A percentile compares a stretch with the other conserved stretches of the same genome.
Conservation (phyloP, 2,113 vertebrate species). For the Theristicus caerulescens region DNA sequence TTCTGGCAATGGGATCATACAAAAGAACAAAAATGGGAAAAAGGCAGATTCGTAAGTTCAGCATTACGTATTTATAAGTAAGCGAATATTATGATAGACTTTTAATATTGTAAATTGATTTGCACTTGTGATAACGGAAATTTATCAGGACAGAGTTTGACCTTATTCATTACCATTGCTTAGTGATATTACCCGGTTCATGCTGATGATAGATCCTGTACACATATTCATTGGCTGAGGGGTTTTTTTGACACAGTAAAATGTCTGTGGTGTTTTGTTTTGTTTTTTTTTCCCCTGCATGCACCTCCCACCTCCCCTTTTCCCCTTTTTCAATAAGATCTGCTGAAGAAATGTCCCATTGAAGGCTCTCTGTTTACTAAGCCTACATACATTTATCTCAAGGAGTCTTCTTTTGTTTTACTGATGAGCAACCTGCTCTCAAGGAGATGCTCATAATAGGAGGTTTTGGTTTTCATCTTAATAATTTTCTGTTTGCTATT, state of each 20-base stretch:
- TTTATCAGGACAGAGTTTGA: not conserved
- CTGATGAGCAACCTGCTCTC: not conserved
- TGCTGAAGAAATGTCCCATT: not conserved
- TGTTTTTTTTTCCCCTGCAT: not conserved
- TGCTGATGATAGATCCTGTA: not conserved
- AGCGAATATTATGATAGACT: not conserved
- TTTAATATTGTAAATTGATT: not conserved
- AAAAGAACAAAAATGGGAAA: not conserved
- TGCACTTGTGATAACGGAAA: not conserved
- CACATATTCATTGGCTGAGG: not conserved
- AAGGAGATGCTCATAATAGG: not conserved
- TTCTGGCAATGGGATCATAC: not conserved
- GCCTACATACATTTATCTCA: not conserved
- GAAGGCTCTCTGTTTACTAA: not conserved
- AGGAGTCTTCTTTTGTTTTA: not conserved
- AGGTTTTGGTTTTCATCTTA: not conserved
- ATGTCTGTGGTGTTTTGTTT: not conserved
- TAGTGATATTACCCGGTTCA: not conserved
- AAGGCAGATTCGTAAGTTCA: not conserved
- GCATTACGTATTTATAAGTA: not conserved
- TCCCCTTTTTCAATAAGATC: not conserved
- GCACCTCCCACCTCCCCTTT: not conserved
- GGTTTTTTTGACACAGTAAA: not conserved
- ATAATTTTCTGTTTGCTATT: not conserved
- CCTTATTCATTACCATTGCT: not conserved